A percentile compares a stretch with the other conserved stretches of the same genome.
phyloP scores from a whole-genome alignment of 2,888 invertebrate genomes.

The Drosophila conformis region DNA sequence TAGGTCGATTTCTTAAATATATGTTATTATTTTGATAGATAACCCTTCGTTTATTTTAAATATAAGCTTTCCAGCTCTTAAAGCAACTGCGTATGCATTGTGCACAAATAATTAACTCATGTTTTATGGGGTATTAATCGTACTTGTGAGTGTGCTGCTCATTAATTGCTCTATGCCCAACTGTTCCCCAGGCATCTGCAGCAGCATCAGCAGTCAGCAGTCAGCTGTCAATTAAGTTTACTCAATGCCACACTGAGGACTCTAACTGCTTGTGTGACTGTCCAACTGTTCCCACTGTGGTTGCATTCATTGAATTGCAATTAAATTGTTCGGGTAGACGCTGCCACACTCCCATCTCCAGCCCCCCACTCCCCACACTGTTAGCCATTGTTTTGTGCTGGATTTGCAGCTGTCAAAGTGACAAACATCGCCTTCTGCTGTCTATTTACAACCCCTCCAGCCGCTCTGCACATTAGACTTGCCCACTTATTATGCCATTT shows the following conservation, averaged over 20 bases:
- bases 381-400: conserved; percentile 53
- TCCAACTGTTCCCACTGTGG: conserved; percentile 13
- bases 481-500: conserved; percentile 72
- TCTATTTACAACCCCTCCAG: conserved; percentile 2
- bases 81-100: neutral
- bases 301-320: conserved; percentile 74
- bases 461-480: neutral
- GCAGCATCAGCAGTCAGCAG: conserved; percentile 2
- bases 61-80: neutral
- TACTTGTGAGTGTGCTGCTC: neutral
- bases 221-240: conserved; percentile 45
- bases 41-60: neutral
- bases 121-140: neutral
- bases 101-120: neutral
- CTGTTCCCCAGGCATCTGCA: neutral
- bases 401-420: conserved; percentile 78
- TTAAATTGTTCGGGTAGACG: conserved; percentile 60
- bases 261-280: conserved; percentile 3
- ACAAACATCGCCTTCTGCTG: conserved; percentile 61
- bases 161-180: neutral
- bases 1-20: no score
- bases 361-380: neutral
- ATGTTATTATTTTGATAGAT: neutral
- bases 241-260: conserved; percentile 12
- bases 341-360: neutral